Conservation (phyloP, 2,113 vertebrate genomes). For the Embiotoca jacksoni region DNA sequence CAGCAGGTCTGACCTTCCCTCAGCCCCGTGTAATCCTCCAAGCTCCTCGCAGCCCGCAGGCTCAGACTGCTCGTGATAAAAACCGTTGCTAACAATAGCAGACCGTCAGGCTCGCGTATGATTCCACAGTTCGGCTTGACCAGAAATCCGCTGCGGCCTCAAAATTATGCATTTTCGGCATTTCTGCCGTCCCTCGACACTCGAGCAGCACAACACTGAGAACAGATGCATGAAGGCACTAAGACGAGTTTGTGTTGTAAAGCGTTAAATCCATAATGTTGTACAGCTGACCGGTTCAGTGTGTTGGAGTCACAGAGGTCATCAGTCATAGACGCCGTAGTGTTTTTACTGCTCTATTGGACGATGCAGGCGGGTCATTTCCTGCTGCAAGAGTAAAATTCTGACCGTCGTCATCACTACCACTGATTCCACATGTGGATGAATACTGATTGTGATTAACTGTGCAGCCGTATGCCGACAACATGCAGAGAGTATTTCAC, state of each 20-base stretch:
- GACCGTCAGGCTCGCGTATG: constrained; percentile 17
- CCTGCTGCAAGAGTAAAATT: not conserved
- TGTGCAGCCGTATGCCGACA: not conserved
- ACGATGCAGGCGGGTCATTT: constrained; percentile 1
- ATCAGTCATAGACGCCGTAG: not conserved
- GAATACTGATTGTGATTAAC: not conserved
- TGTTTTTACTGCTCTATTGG: not conserved
- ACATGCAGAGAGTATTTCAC: not conserved
- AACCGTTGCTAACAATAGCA: constrained; percentile 13
- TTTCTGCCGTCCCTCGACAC: constrained; percentile 14
- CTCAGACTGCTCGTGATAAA: constrained; percentile 14
- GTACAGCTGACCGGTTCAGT: not conserved
- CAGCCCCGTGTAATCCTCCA: constrained; percentile 8
- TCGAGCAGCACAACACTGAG: constrained; percentile 4
- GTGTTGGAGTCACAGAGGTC: constrained; percentile 1
- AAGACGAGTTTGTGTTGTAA: constrained; percentile 8
- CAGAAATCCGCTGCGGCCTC: constrained; percentile 22
- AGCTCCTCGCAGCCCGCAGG: constrained; percentile 4
- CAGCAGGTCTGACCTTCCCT: not conserved
- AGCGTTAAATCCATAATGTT: constrained; percentile 16
- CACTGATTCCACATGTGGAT: not conserved
- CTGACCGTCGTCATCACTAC: not conserved
- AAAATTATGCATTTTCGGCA: constrained; percentile 11
- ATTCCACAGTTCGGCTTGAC: constrained; percentile 8
- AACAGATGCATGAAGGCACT: not conserved